Evolutionary conservation across 2,113 vertebrate genomes (phyloP).

Genomic region (Cygnus buccinator): DNA sequence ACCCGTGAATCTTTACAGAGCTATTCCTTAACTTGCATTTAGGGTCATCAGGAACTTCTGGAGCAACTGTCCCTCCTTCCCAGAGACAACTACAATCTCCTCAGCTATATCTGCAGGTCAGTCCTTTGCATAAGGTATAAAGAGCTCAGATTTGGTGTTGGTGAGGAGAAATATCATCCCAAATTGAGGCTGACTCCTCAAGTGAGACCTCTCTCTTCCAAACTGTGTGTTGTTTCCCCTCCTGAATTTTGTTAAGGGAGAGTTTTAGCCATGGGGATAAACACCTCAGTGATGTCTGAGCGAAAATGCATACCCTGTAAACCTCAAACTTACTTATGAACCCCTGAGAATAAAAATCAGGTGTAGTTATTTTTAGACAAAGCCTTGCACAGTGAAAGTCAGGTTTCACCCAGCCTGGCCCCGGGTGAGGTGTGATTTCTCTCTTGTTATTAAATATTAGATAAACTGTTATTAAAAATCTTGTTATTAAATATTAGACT

Average conservation of each 20-base stretch:
- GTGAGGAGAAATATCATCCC: not conserved
- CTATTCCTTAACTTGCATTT: not conserved
- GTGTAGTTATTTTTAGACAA: not conserved
- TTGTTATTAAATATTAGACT: not conserved
- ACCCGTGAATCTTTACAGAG: not conserved
- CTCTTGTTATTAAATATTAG: not conserved
- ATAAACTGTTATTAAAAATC: not conserved
- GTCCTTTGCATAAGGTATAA: not conserved
- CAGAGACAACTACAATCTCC: slow-evolving; percentile 90
- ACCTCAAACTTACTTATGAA: not conserved
- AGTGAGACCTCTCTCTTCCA: not conserved
- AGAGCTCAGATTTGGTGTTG: not conserved
- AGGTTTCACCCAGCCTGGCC: not conserved
- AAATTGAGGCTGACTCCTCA: not conserved
- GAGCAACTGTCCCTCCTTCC: slow-evolving; percentile 89
- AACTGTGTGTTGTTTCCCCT: not conserved
- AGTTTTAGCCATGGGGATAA: not conserved
- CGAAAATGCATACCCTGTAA: not conserved
- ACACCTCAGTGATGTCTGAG: not conserved
- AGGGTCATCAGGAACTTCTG: slow-evolving; percentile 86
- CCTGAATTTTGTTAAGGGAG: not conserved
- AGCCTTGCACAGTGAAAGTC: not conserved
- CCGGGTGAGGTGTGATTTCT: not conserved
- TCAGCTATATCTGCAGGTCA: slow-evolving; percentile 95
- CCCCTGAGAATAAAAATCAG: not conserved